Evolutionary conservation across 1,140 invertebrate species (phyloP).

Genomic region (Aleiodes sp.): DNA sequence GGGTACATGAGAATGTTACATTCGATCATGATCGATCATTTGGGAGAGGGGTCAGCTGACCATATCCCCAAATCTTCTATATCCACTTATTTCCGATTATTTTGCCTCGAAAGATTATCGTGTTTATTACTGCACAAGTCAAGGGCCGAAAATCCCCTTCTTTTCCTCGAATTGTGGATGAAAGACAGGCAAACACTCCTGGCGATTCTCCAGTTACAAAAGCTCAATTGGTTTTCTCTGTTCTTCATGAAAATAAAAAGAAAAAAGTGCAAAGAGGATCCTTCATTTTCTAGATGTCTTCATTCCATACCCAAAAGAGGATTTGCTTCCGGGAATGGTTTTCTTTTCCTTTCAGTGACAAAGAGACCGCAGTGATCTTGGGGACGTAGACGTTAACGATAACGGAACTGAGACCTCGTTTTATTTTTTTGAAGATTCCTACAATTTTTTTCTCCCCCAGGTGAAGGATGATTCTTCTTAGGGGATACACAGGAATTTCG

Average conservation of each 20-base stretch:
- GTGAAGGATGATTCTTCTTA: not conserved
- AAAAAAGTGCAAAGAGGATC: not conserved
- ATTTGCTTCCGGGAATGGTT: conserved; percentile 24
- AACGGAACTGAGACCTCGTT: conserved; percentile 10
- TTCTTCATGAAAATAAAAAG: not conserved
- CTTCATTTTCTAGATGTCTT: conserved; percentile 10
- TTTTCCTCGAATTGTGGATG: not conserved
- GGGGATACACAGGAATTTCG: not conserved
- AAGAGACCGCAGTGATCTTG: conserved; percentile 24
- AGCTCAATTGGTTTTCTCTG: not conserved
- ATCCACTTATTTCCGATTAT: too few relatives aligned
- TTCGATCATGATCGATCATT: conserved; percentile 58
- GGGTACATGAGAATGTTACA: conserved; percentile 30
- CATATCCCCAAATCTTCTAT: too few relatives aligned
- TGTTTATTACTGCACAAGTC: conserved; percentile 48
- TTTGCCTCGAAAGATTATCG: conserved; percentile 57
- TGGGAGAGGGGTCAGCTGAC: conserved; percentile 50
- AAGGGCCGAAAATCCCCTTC: conserved; percentile 10
- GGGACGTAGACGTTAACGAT: conserved; percentile 16
- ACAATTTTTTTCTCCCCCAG: not conserved
- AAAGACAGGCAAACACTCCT: conserved; percentile 15
- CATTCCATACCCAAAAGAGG: conserved; percentile 20
- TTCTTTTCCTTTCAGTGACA: conserved; percentile 15
- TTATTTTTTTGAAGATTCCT: not conserved
- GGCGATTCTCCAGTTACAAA: not conserved